Evolutionary conservation across 2,888 invertebrate genomes (phyloP), one percentile per base, ranked within the genome.

Genomic region (Biston betularia): DNA sequence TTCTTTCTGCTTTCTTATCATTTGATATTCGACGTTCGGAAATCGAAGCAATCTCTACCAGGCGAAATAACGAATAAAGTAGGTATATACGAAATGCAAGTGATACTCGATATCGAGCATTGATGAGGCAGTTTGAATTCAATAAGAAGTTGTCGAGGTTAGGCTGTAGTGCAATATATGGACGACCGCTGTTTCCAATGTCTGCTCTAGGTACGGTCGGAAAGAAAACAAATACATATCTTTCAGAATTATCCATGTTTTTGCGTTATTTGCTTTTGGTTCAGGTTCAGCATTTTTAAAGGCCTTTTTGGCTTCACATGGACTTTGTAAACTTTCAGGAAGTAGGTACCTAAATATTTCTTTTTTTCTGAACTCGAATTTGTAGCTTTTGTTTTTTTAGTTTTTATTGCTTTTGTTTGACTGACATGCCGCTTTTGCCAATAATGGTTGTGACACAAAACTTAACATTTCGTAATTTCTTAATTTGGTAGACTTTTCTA

Each of bases 71-170:
- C 54, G 63, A 69, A 67, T 67, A 69, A 56, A 53, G 44, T 24
- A 24, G 24, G 24, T 24, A 62, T 56, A 63, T 63, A 57, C 60
- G 33, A 35, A 71, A 71, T 65, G 56, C 46, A 33, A 53, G 44
- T 50, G 35, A 68, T 61, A 63, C 57, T 65, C 63, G 46, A 58
- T 62, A 66, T 63, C 61, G 34, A 57, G 24, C 68, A 61, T 63
- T 69, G 71, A 72, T 72, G 63, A 69, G 69, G 67, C 65, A 58
- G 60, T 71, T 69, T 69, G 65, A 65, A 71, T 71, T 71, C 71
- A 71, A 69, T 71, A 69, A 71, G 69, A 63, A 65, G 45, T 57
- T 60, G 63, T 64, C 57, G 60, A 65, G 55, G 60, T 65, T 65
- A 63, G 64, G 52, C 55, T 52, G 49, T 52, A 46, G 44, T 54